phyloP scores from a whole-genome alignment of 2,797 vertebrate genomes.

The Platyrinchus mystaceus region DNA sequence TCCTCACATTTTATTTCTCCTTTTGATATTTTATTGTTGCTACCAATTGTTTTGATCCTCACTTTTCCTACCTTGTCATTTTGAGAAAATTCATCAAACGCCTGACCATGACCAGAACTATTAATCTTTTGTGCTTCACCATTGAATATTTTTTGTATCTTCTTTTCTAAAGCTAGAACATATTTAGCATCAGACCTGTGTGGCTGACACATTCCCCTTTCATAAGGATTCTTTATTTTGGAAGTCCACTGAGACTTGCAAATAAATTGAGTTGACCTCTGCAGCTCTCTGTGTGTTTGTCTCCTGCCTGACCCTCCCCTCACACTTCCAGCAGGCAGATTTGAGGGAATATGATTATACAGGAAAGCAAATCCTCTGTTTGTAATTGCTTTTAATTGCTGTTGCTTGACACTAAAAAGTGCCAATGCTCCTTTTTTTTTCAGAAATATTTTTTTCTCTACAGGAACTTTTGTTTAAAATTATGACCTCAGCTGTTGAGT shows the following conservation, averaged over 20 bases:
- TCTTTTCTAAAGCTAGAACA: not conserved
- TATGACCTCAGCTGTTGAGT: not conserved
- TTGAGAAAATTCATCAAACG: not conserved
- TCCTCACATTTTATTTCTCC: not conserved
- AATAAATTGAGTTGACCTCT: constrained; percentile 53
- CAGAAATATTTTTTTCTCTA: not conserved
- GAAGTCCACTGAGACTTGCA: not conserved
- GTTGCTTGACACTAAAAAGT: not conserved
- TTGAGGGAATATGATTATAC: not conserved
- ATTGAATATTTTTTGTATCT: not conserved
- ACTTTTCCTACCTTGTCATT: not conserved
- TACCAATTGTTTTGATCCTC: not conserved
- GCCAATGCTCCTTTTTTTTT: not conserved
- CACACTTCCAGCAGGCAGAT: not conserved
- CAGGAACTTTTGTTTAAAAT: not conserved
- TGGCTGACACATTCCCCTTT: not conserved
- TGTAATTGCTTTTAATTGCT: constrained; percentile 40
- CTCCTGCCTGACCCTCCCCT: constrained; percentile 5
- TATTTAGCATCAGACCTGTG: not conserved
- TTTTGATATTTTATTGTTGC: not conserved
- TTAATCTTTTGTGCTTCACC: not conserved
- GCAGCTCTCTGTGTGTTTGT: not conserved
- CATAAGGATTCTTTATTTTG: constrained; percentile 24
- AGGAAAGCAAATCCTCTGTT: not conserved
- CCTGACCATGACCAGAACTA: not conserved